Conservation (phyloP, 2,797 vertebrate species). For the Jordanella pulchra region DNA sequence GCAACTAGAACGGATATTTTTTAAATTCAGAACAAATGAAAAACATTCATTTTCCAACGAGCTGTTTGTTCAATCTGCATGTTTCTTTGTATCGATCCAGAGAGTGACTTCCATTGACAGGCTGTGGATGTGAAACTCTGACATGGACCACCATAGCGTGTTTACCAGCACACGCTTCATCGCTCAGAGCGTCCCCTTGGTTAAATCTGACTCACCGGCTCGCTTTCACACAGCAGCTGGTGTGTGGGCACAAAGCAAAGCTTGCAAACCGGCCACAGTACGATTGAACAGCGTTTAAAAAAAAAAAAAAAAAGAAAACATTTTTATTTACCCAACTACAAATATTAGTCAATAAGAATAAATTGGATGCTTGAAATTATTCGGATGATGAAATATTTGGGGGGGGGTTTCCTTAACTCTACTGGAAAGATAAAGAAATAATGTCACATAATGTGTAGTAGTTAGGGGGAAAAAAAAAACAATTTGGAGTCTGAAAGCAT, state of each 20-base stretch:
- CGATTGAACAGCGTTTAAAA: constrained; percentile 25
- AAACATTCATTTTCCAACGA: neutral
- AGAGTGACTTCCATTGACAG: neutral
- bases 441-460: neutral
- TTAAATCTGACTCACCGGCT: constrained; percentile 43
- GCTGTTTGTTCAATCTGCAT: neutral
- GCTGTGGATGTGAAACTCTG: constrained; percentile 3
- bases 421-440: too few species aligned
- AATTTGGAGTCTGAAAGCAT: too few species aligned
- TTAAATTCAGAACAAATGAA: neutral
- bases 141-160: constrained; percentile 5
- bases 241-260: constrained; percentile 71
- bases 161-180: constrained; percentile 48
- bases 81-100: neutral
- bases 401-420: neutral
- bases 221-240: constrained; percentile 75
- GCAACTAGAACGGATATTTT: too few species aligned
- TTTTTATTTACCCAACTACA: constrained; percentile 29
- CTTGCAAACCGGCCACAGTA: constrained; percentile 49
- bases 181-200: constrained; percentile 37
- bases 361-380: neutral
- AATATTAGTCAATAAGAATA: constrained; percentile 1
- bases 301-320: constrained; percentile 34
- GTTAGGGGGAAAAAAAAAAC: neutral
- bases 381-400: neutral